Conservation (phyloP, 1,140 invertebrate species). For the Luehdorfia chinensis region DNA sequence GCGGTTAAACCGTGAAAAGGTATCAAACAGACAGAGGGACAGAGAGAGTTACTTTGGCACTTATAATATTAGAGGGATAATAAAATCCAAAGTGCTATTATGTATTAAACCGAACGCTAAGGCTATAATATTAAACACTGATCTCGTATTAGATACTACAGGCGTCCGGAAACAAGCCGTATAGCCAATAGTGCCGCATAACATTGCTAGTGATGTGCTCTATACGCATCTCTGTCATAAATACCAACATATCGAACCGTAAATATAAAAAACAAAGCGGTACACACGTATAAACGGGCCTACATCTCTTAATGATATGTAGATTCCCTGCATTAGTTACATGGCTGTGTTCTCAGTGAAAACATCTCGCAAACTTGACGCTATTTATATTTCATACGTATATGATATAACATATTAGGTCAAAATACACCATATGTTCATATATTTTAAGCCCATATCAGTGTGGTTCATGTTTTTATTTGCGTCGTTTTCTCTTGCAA, state of each 20-base stretch:
- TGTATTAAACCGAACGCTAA: too few relatives aligned
- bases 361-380: slow-evolving; percentile 61
- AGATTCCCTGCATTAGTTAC: slow-evolving; percentile 76
- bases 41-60: too few relatives aligned
- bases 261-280: slow-evolving; percentile 74
- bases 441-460: slow-evolving; percentile 24
- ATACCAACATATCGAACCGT: slow-evolving; percentile 59
- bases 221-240: slow-evolving; percentile 59
- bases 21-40: too few relatives aligned
- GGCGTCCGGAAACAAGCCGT: slow-evolving; percentile 61
- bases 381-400: slow-evolving; percentile 26
- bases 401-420: slow-evolving; percentile 10
- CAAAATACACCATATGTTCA: slow-evolving; percentile 24
- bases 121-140: slow-evolving; percentile 29
- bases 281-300: slow-evolving; percentile 70
- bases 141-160: slow-evolving; percentile 45
- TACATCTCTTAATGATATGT: slow-evolving; percentile 77
- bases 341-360: slow-evolving; percentile 72
- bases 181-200: slow-evolving; percentile 29
- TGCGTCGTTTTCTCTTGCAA: slow-evolving; percentile 26
- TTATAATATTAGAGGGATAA: too few relatives aligned
- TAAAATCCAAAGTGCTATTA: too few relatives aligned
- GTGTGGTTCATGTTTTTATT: slow-evolving; percentile 5
- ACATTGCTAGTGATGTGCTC: slow-evolving; percentile 48
- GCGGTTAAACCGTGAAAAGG: too few relatives aligned